Percentiles rank a stretch among this genome's conserved stretches.
phyloP scores from a whole-genome alignment of 2,797 vertebrate species.

The Sebastes diaconus region DNA sequence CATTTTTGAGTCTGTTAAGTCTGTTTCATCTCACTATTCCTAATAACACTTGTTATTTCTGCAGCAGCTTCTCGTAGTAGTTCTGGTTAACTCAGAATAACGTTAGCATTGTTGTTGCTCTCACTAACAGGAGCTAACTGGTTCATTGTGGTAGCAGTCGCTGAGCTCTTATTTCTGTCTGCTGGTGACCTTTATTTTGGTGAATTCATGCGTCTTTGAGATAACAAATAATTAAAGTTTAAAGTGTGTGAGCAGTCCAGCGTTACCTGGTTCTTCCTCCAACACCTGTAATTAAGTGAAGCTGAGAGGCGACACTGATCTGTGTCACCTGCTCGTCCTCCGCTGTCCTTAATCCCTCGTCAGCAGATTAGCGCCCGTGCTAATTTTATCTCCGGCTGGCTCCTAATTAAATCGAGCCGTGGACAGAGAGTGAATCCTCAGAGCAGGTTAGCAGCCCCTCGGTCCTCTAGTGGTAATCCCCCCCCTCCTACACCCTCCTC shows the following conservation, averaged over 20 bases:
- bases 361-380: conserved; percentile 49
- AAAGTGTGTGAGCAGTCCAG: too few species aligned
- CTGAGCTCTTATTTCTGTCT: too few species aligned
- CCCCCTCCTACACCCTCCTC: neutral
- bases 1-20: neutral
- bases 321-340: conserved; percentile 18
- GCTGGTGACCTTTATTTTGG: neutral
- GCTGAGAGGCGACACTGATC: neutral
- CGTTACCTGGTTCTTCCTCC: neutral
- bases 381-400: conserved; percentile 56
- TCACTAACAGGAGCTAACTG: too few species aligned
- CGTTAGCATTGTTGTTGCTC: too few species aligned
- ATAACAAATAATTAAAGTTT: too few species aligned
- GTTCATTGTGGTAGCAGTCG: too few species aligned
- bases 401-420: conserved; percentile 56
- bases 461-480: neutral
- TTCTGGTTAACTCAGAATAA: too few species aligned
- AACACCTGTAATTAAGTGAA: conserved; percentile 1
- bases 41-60: too few species aligned
- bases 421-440: conserved; percentile 25
- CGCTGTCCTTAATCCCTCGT: conserved; percentile 39
- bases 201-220: neutral
- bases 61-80: too few species aligned
- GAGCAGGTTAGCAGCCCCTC: conserved; percentile 35
- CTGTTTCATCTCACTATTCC: too few species aligned